Percentiles rank a stretch among this genome's conserved stretches.
Conservation (phyloP, 2,797 vertebrate species). For the Propithecus deckenii region DNA sequence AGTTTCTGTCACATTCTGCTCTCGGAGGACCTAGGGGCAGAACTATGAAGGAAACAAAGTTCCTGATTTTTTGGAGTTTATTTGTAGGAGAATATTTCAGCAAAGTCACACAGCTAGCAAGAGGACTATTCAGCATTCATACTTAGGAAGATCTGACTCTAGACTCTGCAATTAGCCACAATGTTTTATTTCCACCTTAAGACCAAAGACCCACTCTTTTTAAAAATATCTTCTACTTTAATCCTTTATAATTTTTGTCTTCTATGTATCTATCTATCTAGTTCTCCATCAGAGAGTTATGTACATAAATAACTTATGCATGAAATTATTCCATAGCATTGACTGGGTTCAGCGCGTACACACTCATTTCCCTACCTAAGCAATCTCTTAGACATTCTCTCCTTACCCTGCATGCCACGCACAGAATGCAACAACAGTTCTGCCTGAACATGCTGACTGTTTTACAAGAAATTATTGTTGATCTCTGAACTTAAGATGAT, state of each 20-base stretch:
- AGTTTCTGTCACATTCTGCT: neutral
- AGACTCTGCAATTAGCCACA: neutral
- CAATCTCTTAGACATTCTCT: neutral
- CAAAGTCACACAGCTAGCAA: neutral
- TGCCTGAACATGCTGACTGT: neutral
- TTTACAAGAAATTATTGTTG: neutral
- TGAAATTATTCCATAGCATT: neutral
- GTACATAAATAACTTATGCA: too few species aligned
- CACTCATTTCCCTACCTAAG: neutral
- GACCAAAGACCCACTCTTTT: neutral
- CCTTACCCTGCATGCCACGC: neutral
- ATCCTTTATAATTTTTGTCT: neutral
- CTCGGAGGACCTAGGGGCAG: fast-evolving
- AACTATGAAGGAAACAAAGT: neutral
- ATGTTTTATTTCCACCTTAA: neutral
- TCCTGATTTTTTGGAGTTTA: neutral
- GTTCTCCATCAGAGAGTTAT: neutral
- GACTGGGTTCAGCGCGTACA: neutral
- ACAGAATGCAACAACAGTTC: neutral
- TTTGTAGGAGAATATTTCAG: neutral
- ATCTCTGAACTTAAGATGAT: neutral
- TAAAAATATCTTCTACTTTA: neutral
- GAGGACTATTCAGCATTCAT: neutral
- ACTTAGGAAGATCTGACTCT: too few species aligned
- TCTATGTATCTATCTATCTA: too few species aligned